phyloP scores from a whole-genome alignment of 1,140 invertebrate genomes.

The Teleopsis dalmanni region DNA sequence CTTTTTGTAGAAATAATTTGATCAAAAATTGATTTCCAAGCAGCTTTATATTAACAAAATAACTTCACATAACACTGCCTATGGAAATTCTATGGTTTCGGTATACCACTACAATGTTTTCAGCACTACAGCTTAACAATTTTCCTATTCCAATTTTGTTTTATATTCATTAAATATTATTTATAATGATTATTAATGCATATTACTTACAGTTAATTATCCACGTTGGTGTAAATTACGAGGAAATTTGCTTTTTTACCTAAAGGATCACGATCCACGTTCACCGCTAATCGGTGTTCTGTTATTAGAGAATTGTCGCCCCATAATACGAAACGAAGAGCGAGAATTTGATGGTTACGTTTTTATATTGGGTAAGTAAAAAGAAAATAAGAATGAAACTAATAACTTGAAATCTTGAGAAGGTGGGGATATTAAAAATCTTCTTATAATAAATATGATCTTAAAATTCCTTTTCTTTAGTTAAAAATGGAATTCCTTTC shows the following conservation, averaged over 20 bases:
- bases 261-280: conserved; percentile 82
- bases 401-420: background rate
- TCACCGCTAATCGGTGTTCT: conserved; percentile 81
- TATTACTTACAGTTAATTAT: conserved; percentile 58
- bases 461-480: too few relatives aligned
- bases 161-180: background rate
- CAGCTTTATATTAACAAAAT: too few relatives aligned
- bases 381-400: background rate
- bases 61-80: too few relatives aligned
- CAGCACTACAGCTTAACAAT: too few relatives aligned
- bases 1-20: too few relatives aligned
- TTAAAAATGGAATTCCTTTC: too few relatives aligned
- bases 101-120: too few relatives aligned
- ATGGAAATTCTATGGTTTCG: too few relatives aligned
- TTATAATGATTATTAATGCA: conserved; percentile 7
- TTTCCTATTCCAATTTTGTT: too few relatives aligned
- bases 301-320: conserved; percentile 76
- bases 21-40: too few relatives aligned
- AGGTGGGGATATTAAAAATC: too few relatives aligned
- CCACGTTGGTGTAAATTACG: conserved; percentile 85
- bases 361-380: conserved; percentile 60
- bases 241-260: conserved; percentile 91
- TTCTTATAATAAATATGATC: too few relatives aligned
- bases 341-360: conserved; percentile 52
- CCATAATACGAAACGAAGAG: conserved; percentile 46